Base-by-base conservation (phyloP, 1,140 invertebrate genomes). In the Drosophila repleta region DNA sequence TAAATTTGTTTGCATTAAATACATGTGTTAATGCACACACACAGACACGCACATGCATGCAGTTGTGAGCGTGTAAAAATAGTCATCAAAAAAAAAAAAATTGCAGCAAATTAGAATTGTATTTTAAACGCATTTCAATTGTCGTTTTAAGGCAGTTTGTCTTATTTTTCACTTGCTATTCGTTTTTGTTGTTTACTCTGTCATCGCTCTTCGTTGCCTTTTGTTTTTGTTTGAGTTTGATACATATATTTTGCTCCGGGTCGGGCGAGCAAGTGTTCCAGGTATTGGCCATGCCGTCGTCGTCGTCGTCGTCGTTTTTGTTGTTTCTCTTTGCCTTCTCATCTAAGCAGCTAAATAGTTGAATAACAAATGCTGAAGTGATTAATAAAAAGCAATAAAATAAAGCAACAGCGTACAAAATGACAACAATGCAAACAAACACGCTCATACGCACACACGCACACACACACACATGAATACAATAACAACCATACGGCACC, bases 31-130 rank as follows among this genome's bases (percentile, higher is more conserved):
- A 32, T 62, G 29, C 45, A 46, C 21, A 10, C 8, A 10, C 18
- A 46, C 15, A 20, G 4, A 48, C 45, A 51, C 2, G 17, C 15
- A 51, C 7, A 10, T 3, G 3, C 3, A 41, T 61, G 57, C 39
- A 49, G 49, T 43, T 56, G 45, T 57, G 24, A 60, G 64, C 20
- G 52, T 58, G 57, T 84, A 79, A 79, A 79, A 79, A 84, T 85
- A 85, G 61, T 64, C 73, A 41, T n/a, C n/a, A n/a, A n/a, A n/a
- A n/a, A 29, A 29, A 35, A 11, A 55, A 84, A 79, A 84, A 79
- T 69, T 84, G 68, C 76, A 73, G 61, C 65, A 48, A 71, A 65
- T 52, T 60, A 58, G n/a, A 58, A 64, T 41, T 74, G 45, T 4
- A 7, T n/a, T 17, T 43, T 6, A 43, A 37, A 56, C 58, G 20